Conservation (phyloP, 2,797 vertebrate genomes). For the Megaceryle alcyon region DNA sequence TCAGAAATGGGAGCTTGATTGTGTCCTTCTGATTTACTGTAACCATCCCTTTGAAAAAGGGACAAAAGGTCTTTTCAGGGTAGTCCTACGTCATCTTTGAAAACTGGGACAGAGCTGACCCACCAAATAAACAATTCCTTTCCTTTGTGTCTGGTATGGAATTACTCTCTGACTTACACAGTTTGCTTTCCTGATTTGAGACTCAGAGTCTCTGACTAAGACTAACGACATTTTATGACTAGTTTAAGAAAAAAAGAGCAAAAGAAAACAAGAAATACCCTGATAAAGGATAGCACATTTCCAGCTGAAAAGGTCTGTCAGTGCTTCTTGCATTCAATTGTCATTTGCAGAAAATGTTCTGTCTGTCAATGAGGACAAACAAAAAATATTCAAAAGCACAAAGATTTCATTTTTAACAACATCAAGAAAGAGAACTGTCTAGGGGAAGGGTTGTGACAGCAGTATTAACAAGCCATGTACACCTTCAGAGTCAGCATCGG, state of each 20-base stretch:
- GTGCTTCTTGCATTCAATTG: not conserved
- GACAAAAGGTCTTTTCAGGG: not conserved
- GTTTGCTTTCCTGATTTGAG: not conserved
- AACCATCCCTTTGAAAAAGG: not conserved
- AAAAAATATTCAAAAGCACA: not conserved
- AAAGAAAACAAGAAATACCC: not conserved
- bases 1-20: not conserved
- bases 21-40: not conserved
- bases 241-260: not conserved
- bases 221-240: not conserved
- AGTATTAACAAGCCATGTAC: not conserved
- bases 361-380: not conserved
- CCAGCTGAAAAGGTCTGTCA: not conserved
- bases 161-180: not conserved
- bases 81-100: not conserved
- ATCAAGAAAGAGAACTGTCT: not conserved
- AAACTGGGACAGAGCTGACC: not conserved
- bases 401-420: not conserved
- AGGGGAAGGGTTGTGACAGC: not conserved
- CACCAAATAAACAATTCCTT: not conserved
- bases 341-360: not conserved
- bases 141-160: not conserved
- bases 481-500: not conserved
- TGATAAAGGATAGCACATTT: not conserved
- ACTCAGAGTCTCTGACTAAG: not conserved